These are phyloP conservation scores for Agraylea sexmaculata DNA, from an alignment of 1,140 invertebrate species.

Conservation along the genomic window DNA sequence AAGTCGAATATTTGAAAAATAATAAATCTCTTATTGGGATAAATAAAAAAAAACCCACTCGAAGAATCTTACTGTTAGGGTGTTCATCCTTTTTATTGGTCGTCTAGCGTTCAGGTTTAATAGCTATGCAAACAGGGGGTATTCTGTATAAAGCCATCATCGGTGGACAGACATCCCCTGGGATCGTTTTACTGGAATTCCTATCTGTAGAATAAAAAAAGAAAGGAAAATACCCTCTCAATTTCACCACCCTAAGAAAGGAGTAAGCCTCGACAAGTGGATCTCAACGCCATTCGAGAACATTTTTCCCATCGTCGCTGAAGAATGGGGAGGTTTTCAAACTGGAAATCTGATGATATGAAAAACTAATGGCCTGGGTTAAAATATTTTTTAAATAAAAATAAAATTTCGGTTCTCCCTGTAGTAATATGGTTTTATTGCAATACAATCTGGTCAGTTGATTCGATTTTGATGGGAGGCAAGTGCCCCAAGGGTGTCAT, in stretches of 20 bases:
- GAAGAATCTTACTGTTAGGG: neutral
- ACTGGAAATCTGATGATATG: neutral
- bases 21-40: neutral
- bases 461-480: no score
- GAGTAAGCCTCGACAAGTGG: constrained; percentile 15
- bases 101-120: constrained; percentile 12
- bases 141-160: constrained; percentile 18
- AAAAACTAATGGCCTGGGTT: neutral
- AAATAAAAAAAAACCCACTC: neutral
- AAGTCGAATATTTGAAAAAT: constrained; percentile 6
- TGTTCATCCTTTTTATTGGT: constrained; percentile 8
- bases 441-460: no score
- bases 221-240: constrained; percentile 17
- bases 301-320: no score
- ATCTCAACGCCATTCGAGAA: constrained; percentile 14
- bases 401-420: no score
- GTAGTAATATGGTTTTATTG: no score
- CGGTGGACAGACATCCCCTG: constrained; percentile 10
- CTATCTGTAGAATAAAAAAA: no score
- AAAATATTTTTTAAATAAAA: no score
- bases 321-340: constrained; percentile 1
- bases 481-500: no score
- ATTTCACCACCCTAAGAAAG: constrained; percentile 15
- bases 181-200: constrained; percentile 20
- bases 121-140: constrained; percentile 16